A percentile compares a stretch with the other conserved stretches of the same genome.
Conservation (phyloP, 2,797 vertebrate genomes). For the Rhadinocentrus ornatus region DNA sequence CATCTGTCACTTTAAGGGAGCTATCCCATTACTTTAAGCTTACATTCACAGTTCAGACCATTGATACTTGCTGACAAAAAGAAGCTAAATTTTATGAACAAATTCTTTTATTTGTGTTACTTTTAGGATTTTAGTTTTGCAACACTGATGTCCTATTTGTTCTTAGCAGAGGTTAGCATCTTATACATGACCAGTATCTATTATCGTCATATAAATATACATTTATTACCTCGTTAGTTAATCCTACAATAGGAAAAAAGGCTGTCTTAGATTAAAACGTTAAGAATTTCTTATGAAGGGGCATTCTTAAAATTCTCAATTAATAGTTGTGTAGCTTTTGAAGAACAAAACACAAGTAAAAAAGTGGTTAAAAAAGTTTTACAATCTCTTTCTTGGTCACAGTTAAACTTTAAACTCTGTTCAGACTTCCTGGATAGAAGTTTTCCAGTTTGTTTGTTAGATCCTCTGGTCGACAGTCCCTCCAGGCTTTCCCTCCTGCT, state of each 20-base stretch:
- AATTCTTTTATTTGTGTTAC: background rate
- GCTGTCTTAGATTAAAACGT: background rate
- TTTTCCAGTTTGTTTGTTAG: slow-evolving; percentile 12
- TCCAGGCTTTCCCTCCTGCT: slow-evolving; percentile 13
- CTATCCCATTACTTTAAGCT: background rate
- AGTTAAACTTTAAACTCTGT: background rate
- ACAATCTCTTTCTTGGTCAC: slow-evolving; percentile 17
- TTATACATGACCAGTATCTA: background rate
- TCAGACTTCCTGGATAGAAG: slow-evolving; percentile 12
- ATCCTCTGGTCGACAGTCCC: slow-evolving; percentile 17
- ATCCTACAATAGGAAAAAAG: background rate
- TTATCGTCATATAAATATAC: background rate
- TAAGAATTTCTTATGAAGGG: background rate
- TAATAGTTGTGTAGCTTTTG: background rate
- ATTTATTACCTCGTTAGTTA: background rate
- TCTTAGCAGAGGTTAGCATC: background rate
- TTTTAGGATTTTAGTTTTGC: background rate
- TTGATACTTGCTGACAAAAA: background rate
- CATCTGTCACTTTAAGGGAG: background rate
- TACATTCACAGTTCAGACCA: background rate
- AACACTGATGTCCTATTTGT: background rate
- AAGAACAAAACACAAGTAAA: background rate
- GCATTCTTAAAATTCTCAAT: background rate
- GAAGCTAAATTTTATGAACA: background rate
- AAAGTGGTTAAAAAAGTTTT: background rate